Conservation (phyloP, 1,140 invertebrate genomes). For the Catajapyx aquilonaris region DNA sequence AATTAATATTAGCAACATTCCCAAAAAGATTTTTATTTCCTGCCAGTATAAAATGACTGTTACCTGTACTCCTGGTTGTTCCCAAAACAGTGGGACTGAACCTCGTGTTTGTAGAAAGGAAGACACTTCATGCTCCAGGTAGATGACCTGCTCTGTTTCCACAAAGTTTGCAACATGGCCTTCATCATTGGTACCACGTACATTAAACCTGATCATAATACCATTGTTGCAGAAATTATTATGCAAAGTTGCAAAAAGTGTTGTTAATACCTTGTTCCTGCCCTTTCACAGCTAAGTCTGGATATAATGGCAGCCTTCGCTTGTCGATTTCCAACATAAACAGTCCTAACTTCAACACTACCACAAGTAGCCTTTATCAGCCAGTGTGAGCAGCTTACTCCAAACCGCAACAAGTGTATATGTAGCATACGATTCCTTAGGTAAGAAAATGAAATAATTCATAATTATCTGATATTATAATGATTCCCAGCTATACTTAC, state of each 20-base stretch:
- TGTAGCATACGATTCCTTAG: constrained; percentile 77
- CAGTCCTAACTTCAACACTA: constrained; percentile 83
- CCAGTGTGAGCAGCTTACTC: constrained; percentile 72
- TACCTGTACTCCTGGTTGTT: constrained; percentile 93
- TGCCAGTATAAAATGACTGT: constrained; percentile 5
- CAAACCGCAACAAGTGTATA: constrained; percentile 73
- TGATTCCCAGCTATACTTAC: constrained; percentile 21
- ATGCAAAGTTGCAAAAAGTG: no score
- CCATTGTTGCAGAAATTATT: no score
- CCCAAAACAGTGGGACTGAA: constrained; percentile 96
- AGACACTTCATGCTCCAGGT: constrained; percentile 64
- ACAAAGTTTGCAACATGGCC: constrained; percentile 99
- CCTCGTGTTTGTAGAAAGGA: constrained; percentile 79
- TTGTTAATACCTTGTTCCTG: constrained; percentile 73
- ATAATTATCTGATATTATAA: background rate
- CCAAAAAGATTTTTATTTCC: constrained; percentile 1
- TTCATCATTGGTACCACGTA: constrained; percentile 95
- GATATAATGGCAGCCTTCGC: constrained; percentile 86
- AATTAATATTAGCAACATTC: constrained; percentile 2
- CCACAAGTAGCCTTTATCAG: constrained; percentile 86
- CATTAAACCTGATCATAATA: constrained; percentile 61
- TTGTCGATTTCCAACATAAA: constrained; percentile 82
- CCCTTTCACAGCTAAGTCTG: constrained; percentile 85
- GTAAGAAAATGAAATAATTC: constrained; percentile 10
- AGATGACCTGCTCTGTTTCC: constrained; percentile 94